Percentiles rank a stretch among this genome's conserved stretches.
Conservation (phyloP, 1,140 invertebrate species). For the Maconellicoccus hirsutus region DNA sequence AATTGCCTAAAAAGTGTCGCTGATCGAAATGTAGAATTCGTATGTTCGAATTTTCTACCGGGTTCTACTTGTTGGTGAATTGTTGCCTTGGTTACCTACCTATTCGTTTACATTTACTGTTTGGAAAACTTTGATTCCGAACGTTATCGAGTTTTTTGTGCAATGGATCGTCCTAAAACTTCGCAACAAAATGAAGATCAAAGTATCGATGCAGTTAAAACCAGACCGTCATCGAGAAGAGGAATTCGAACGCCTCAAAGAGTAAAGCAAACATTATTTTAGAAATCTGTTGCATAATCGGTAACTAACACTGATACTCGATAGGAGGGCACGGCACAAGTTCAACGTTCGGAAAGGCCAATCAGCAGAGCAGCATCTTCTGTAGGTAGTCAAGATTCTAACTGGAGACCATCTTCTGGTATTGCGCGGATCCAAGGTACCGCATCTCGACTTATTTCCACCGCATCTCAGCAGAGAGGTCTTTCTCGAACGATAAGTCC, state of each 20-base stretch:
- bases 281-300: background rate
- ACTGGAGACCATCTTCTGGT: background rate
- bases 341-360: background rate
- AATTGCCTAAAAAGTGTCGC: background rate
- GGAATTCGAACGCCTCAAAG: background rate
- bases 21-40: too few species aligned
- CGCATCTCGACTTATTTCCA: background rate
- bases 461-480: background rate
- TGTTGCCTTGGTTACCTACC: too few species aligned
- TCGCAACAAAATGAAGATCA: background rate
- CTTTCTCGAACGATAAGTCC: background rate
- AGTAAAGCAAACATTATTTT: background rate
- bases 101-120: too few species aligned
- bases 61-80: too few species aligned
- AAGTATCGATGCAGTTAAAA: background rate
- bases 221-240: background rate
- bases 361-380: background rate
- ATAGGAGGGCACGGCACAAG: background rate
- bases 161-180: slow-evolving; percentile 10
- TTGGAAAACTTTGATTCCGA: too few species aligned
- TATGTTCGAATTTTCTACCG: too few species aligned
- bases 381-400: background rate
- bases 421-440: background rate
- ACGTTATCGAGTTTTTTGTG: too few species aligned
- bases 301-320: background rate